These are phyloP conservation scores for Muscina levida DNA, from an alignment of 2,888 invertebrate genomes.

Conservation along the genomic window DNA sequence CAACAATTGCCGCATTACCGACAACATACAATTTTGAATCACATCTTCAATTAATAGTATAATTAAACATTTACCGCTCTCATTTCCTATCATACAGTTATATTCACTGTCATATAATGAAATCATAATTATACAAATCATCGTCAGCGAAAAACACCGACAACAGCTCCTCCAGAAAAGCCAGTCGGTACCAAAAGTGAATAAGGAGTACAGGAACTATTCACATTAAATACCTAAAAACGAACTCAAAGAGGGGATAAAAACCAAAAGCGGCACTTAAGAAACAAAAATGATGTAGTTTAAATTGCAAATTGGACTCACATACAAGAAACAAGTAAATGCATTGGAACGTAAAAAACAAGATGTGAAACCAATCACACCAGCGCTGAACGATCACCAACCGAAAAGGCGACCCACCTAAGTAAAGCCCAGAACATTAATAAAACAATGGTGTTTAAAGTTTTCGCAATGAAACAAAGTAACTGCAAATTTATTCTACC, in stretches of 20 bases:
- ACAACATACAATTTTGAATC: too few relatives aligned
- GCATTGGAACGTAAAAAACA: slow-evolving; percentile 5
- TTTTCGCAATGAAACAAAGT: slow-evolving; percentile 24
- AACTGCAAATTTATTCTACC: slow-evolving; percentile 12
- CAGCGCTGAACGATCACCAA: slow-evolving; percentile 16
- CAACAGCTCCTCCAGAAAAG: background rate
- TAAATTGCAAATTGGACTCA: slow-evolving; percentile 60
- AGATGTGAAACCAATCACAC: slow-evolving; percentile 61
- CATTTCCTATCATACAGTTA: too few relatives aligned
- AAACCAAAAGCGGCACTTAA: slow-evolving; percentile 9
- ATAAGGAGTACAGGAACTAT: too few relatives aligned
- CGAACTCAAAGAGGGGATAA: too few relatives aligned
- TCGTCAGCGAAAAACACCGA: slow-evolving; percentile 20
- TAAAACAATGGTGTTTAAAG: slow-evolving; percentile 62
- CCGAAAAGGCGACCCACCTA: slow-evolving; percentile 12
- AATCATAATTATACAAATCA: slow-evolving; percentile 59
- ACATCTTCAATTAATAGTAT: too few relatives aligned
- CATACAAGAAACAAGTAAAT: slow-evolving; percentile 4
- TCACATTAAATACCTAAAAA: too few relatives aligned
- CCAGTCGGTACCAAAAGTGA: too few relatives aligned
- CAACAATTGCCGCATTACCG: too few relatives aligned
- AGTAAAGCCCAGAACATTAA: slow-evolving; percentile 48
- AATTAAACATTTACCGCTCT: too few relatives aligned
- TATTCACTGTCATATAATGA: background rate
- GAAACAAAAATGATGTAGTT: slow-evolving; percentile 38